phyloP scores from a whole-genome alignment of 2,113 vertebrate genomes.

The Theristicus caerulescens region DNA sequence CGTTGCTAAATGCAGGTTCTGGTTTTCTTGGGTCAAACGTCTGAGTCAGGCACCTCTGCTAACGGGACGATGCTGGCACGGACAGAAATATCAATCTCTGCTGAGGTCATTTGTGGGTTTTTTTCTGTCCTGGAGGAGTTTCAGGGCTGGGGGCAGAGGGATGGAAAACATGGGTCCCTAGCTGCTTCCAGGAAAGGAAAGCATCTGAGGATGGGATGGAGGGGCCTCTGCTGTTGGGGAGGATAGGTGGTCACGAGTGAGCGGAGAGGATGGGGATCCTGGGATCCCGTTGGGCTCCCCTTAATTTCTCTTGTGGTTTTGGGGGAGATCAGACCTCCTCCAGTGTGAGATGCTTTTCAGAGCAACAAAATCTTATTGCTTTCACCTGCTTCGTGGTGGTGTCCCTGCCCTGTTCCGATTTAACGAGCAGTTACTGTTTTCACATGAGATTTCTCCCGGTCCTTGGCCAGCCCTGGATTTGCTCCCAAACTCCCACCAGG shows the following conservation, averaged over 20 bases:
- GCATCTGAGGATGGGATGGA: neutral
- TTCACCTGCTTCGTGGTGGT: fast-evolving
- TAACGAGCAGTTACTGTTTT: neutral
- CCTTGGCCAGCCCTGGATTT: neutral
- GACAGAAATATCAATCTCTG: neutral
- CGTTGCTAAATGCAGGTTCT: neutral
- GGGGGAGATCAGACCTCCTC: neutral
- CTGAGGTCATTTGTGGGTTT: neutral
- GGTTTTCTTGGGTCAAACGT: neutral
- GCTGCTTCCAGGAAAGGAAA: neutral
- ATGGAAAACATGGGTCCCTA: neutral
- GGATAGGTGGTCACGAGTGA: neutral
- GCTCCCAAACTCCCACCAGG: neutral
- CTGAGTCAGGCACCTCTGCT: neutral
- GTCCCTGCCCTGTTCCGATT: neutral
- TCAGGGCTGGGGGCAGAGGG: neutral
- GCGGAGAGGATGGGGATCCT: neutral
- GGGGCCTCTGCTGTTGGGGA: fast-evolving
- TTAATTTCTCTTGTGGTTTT: neutral
- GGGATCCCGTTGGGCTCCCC: neutral
- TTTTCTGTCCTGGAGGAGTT: neutral
- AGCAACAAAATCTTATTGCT: neutral
- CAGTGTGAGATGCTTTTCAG: neutral
- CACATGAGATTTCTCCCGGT: neutral
- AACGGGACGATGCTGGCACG: neutral